Conservation (phyloP, 1,140 invertebrate species). For the Drosophila tani region DNA sequence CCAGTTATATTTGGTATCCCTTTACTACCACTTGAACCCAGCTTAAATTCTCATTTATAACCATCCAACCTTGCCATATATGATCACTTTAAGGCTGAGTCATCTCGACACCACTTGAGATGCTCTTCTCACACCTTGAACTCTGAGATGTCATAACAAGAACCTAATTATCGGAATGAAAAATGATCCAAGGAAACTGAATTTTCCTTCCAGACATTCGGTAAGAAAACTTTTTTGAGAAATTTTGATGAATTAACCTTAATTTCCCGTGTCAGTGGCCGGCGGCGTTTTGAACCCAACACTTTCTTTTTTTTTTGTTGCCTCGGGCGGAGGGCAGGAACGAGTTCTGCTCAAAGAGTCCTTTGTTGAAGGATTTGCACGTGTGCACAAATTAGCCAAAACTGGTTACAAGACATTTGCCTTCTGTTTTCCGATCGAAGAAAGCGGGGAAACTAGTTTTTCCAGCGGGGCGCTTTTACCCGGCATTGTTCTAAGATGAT, state of each 20-base stretch:
- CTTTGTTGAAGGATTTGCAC: conserved; percentile 72
- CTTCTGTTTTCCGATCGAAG: conserved; percentile 58
- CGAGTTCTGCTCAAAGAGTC: conserved; percentile 42
- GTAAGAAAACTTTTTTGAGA: conserved; percentile 5
- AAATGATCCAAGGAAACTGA: conserved; percentile 49
- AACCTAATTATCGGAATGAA: conserved; percentile 54
- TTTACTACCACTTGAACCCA: conserved; percentile 26
- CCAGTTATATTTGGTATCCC: not conserved
- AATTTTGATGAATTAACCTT: conserved; percentile 73
- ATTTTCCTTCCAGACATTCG: conserved; percentile 10
- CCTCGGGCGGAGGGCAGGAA: conserved; percentile 22
- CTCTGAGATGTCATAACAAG: conserved; percentile 43
- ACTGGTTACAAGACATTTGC: conserved; percentile 60
- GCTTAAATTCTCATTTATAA: conserved; percentile 42
- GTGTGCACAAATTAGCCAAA: conserved; percentile 78
- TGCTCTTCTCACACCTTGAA: conserved; percentile 25
- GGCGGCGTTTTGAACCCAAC: conserved; percentile 64
- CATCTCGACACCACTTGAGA: conserved; percentile 42
- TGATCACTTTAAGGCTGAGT: conserved; percentile 22
- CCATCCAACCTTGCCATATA: conserved; percentile 2
- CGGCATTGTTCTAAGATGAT: conserved; percentile 61
- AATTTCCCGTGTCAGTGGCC: conserved; percentile 75
- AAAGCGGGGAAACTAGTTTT: conserved; percentile 58
- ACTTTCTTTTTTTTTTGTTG: conserved; percentile 36
- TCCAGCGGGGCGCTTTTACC: conserved; percentile 58